phyloP scores from a whole-genome alignment of 2,888 invertebrate genomes.

The Himalopsyche japonica region DNA sequence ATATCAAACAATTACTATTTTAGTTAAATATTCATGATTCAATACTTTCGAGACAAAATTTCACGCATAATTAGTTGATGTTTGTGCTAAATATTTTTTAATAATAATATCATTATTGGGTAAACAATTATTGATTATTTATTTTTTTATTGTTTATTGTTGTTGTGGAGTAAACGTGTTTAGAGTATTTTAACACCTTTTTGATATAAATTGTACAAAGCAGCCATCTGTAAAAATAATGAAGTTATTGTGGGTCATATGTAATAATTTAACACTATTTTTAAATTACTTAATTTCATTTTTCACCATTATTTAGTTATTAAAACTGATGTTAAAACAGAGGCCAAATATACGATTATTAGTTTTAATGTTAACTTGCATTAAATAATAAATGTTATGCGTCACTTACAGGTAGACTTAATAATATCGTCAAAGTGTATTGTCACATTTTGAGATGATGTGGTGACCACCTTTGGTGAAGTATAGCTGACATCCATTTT shows the following conservation, averaged over 20 bases:
- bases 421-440: background rate
- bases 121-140: background rate
- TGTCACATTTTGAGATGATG: too few species aligned
- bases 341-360: constrained; percentile 12
- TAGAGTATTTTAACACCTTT: background rate
- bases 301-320: background rate
- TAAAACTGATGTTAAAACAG: constrained; percentile 8
- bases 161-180: background rate
- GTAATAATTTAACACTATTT: background rate
- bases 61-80: too few species aligned
- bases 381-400: background rate
- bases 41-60: too few species aligned
- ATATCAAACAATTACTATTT: too few species aligned
- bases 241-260: background rate
- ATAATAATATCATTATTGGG: background rate
- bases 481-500: too few species aligned
- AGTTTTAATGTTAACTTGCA: background rate
- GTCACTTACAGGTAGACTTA: background rate
- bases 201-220: background rate
- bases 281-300: background rate
- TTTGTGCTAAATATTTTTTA: background rate
- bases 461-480: too few species aligned
- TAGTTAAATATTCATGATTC: too few species aligned
- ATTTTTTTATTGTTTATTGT: background rate
- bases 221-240: background rate